Evolutionary conservation across 2,113 vertebrate species (phyloP).

Genomic region (Brachyistius frenatus): DNA sequence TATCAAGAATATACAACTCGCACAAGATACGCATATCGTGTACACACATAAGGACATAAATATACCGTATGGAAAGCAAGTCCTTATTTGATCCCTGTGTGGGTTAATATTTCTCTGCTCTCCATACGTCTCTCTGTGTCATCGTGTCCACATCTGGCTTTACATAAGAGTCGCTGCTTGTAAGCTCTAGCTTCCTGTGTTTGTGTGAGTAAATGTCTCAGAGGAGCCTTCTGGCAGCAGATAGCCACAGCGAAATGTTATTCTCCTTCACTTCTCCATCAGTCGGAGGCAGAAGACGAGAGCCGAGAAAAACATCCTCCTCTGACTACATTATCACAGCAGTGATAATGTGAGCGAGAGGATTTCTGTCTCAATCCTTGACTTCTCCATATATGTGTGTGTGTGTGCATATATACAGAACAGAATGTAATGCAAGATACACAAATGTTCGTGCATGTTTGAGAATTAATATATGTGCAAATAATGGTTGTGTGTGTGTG

Average conservation of each 20-base stretch:
- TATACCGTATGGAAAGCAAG: background rate
- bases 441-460: background rate
- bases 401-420: background rate
- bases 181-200: background rate
- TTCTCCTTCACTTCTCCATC: constrained; percentile 45
- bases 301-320: constrained; percentile 47
- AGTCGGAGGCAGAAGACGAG: constrained; percentile 40
- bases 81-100: background rate
- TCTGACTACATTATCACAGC: constrained; percentile 25
- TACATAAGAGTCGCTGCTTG: background rate
- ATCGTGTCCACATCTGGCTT: constrained; percentile 7
- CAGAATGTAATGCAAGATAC: background rate
- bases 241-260: constrained; percentile 35
- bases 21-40: constrained; percentile 11
- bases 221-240: constrained; percentile 42
- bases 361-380: constrained; percentile 52
- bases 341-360: background rate
- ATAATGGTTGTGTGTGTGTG: too few relatives aligned
- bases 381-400: background rate
- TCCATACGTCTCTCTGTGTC: constrained; percentile 6
- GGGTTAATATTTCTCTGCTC: background rate
- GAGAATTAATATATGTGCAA: background rate
- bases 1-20: constrained; percentile 27
- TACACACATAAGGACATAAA: background rate
- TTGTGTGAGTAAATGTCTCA: constrained; percentile 32